Evolutionary conservation across 2,113 vertebrate species (phyloP).

Genomic region (Brachypteracias leptosomus): DNA sequence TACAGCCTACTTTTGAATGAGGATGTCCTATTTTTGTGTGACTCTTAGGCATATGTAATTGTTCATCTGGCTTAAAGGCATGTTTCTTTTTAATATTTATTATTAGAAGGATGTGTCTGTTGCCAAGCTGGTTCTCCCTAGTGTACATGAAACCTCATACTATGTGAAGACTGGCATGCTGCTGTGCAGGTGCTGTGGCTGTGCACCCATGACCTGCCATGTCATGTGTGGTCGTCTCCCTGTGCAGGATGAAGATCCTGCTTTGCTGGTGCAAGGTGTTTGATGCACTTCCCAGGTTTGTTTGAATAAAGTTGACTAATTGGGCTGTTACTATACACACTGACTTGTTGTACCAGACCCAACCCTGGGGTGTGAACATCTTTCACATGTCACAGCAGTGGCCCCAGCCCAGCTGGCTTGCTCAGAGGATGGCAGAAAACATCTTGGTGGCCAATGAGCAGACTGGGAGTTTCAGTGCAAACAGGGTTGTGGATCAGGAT

Average conservation of each 20-base stretch:
- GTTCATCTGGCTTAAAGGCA: background rate
- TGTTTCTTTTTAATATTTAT: background rate
- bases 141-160: background rate
- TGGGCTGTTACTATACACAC: fast-evolving
- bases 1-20: fast-evolving
- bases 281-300: fast-evolving
- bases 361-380: fast-evolving
- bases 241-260: fast-evolving
- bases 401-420: background rate
- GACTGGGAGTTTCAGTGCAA: background rate
- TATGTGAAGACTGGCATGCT: fast-evolving
- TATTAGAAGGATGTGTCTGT: background rate
- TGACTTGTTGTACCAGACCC: background rate
- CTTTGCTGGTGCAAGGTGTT: background rate
- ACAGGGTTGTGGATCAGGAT: background rate
- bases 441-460: fast-evolving
- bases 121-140: background rate
- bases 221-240: fast-evolving
- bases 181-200: background rate
- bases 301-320: background rate
- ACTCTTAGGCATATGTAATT: background rate
- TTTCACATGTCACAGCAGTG: background rate
- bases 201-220: fast-evolving
- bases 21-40: background rate
- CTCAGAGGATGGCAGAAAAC: background rate